Evolutionary conservation across 2,888 invertebrate species (phyloP).

Genomic region (Athrips mouffetella): DNA sequence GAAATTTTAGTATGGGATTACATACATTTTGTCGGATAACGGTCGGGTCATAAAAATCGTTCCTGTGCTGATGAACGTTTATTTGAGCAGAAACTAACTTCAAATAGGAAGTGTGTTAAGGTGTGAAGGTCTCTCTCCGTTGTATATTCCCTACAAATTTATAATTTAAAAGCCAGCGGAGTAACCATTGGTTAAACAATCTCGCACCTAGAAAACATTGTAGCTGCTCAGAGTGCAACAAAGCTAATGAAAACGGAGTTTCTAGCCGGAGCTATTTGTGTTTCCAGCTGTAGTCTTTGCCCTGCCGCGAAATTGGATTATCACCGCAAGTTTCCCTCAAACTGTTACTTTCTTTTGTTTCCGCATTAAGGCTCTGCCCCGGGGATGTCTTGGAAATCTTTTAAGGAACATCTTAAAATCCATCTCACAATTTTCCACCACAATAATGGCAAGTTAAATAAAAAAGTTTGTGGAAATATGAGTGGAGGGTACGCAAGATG

Average conservation of each 20-base stretch:
- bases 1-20: no score
- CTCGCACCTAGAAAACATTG: conserved; percentile 4
- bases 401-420: conserved; percentile 1
- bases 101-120: not conserved
- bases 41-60: no score
- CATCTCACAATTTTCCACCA: not conserved
- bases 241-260: conserved; percentile 10
- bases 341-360: conserved; percentile 16
- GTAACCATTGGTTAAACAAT: conserved; percentile 1
- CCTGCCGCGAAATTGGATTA: conserved; percentile 16
- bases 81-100: no score
- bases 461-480: not conserved
- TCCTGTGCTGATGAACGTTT: no score
- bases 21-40: no score
- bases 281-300: conserved; percentile 12
- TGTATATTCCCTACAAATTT: not conserved
- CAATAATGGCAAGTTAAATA: not conserved
- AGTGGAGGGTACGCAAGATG: not conserved
- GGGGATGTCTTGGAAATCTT: conserved; percentile 4
- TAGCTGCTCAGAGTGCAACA: not conserved
- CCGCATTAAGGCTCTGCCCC: conserved; percentile 8
- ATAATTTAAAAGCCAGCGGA: not conserved
- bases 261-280: conserved; percentile 5
- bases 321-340: conserved; percentile 16
- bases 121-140: not conserved